phyloP scores from a whole-genome alignment of 2,797 vertebrate species.

The Sternarchorhynchus goeldii region DNA sequence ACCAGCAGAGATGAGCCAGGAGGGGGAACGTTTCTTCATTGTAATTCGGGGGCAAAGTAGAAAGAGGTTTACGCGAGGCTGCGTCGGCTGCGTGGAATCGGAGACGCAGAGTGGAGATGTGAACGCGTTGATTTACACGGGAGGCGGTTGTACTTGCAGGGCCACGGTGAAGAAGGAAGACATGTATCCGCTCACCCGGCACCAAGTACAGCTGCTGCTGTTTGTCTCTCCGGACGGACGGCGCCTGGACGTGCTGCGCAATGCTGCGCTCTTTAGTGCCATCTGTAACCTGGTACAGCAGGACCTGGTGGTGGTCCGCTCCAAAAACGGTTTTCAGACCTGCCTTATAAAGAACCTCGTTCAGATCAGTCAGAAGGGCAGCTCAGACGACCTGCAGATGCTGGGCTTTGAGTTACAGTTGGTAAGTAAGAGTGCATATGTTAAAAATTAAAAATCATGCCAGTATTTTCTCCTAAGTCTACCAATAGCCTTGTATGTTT shows the following conservation, averaged over 20 bases:
- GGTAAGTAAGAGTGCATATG: conserved; percentile 61
- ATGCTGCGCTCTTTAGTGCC: conserved; percentile 75
- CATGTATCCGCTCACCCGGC: conserved; percentile 68
- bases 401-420: conserved; percentile 78
- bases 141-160: conserved; percentile 60
- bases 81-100: conserved; percentile 65
- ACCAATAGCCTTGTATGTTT: too few species aligned
- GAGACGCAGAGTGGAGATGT: conserved; percentile 66
- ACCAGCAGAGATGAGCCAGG: conserved; percentile 66
- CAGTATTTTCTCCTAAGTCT: too few species aligned
- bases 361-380: conserved; percentile 70
- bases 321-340: conserved; percentile 68
- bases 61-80: conserved; percentile 71
- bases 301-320: conserved; percentile 75
- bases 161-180: conserved; percentile 68
- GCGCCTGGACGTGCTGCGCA: conserved; percentile 75
- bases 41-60: conserved; percentile 68
- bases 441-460: too few species aligned
- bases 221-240: conserved; percentile 63
- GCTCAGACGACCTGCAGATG: conserved; percentile 72
- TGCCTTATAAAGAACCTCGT: conserved; percentile 77
- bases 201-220: conserved; percentile 79
- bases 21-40: conserved; percentile 68
- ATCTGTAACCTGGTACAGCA: conserved; percentile 73
- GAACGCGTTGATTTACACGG: conserved; percentile 63